Base-by-base conservation (phyloP, 2,113 vertebrate genomes). In the Catagonus wagneri region DNA sequence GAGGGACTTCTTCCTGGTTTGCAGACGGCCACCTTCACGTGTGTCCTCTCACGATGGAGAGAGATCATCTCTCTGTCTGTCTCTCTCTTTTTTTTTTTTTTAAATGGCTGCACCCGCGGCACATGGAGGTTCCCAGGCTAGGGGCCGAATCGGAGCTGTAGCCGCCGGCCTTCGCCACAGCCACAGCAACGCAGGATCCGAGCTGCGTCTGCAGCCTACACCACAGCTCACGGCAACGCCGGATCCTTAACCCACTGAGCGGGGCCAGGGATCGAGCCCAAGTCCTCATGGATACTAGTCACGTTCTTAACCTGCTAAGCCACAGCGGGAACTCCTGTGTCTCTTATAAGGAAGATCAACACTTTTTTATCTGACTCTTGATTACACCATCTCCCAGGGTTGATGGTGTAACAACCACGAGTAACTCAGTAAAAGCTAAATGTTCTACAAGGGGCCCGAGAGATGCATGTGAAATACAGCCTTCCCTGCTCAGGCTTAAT, bases 371-470 rank as follows among this genome's bases (percentile, higher is more conserved):
- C 29, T 34, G 36, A 56, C 52, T 83, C 27, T 20, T 19, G 34
- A 44, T 71, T 56, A 54, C 22, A 16, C 6, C 7, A 11, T 66
- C 76, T 87, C 19, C 63, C 36, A 34, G 0, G 14, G 65, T n/a
- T 0, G 4, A n/a, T 17, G 3, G 1, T 32, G 8, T 23, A 3
- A 44, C 2, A 3, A 16, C 39, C 65, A 17, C 0, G 0, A 65
- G 36, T 44, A 61, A 76, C 36, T 79, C 10, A 39, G 3, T 23
- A 23, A 23, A 36, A 25, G 11, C 13, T n/a, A 9, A 89, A 44
- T 14, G 2, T 29, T 69, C 14, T 16, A 4, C 1, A 22, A 78
- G 19, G 52, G 54, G 0, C 22, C 34, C 32, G 54, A 32, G 11
- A 23, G 3, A 76, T n/a, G 20, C 6, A 10, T 50, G 23, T n/a